Percentiles rank a stretch among this genome's conserved stretches.
phyloP scores from a whole-genome alignment of 2,888 invertebrate genomes.

The Cyclophora punctaria region DNA sequence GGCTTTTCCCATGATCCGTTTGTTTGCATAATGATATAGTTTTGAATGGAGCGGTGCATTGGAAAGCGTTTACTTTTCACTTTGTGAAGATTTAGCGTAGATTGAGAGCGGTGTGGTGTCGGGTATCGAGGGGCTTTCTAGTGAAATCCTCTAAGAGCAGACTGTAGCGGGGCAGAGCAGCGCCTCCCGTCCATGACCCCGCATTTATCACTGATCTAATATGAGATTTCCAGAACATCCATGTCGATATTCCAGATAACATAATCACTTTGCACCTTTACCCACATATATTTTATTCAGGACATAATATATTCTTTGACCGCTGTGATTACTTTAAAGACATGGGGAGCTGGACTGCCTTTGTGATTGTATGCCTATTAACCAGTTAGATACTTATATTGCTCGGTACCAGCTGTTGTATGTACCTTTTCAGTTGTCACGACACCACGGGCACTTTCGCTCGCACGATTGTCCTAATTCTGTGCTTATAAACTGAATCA shows the following conservation, averaged over 20 bases:
- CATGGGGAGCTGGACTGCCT: too few relatives aligned
- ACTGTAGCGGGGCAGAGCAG: slow-evolving; percentile 16
- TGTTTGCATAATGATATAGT: slow-evolving; percentile 21
- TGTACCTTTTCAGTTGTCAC: slow-evolving; percentile 28
- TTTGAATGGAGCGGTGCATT: slow-evolving; percentile 29
- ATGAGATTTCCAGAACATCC: too few relatives aligned
- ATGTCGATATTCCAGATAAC: too few relatives aligned
- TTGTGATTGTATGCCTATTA: too few relatives aligned
- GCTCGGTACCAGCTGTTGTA: neutral
- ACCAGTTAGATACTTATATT: too few relatives aligned
- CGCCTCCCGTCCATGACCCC: slow-evolving; percentile 36
- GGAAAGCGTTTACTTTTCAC: slow-evolving; percentile 51
- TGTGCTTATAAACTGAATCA: slow-evolving; percentile 36
- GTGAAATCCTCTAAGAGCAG: slow-evolving; percentile 31
- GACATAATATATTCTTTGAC: too few relatives aligned
- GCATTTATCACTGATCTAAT: slow-evolving; percentile 25
- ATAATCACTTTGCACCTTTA: too few relatives aligned
- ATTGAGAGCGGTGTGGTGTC: slow-evolving; percentile 36
- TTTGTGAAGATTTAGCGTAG: slow-evolving; percentile 43
- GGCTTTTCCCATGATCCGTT: slow-evolving; percentile 14
- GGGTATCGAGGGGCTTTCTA: slow-evolving; percentile 53
- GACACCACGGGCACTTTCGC: slow-evolving; percentile 55
- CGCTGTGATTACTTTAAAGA: too few relatives aligned
- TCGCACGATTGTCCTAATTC: slow-evolving; percentile 57
- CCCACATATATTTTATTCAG: too few relatives aligned